Base-by-base conservation (phyloP, 2,888 invertebrate species). In the Aphodius granarius region DNA sequence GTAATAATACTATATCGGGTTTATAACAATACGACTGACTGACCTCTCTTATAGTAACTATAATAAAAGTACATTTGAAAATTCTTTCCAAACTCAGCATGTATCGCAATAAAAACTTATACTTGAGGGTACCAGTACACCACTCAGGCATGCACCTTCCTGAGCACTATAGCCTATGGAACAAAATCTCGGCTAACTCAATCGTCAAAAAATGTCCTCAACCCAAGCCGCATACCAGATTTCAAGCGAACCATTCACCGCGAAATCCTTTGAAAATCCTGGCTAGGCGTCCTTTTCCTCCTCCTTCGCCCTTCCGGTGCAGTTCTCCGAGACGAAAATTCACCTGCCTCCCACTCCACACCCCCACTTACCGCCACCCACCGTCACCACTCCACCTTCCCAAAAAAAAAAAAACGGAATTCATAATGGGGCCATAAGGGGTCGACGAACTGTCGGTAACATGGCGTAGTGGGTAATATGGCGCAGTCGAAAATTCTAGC, bases 371-470 rank as follows among this genome's bases (percentile, higher is more conserved):
- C 43, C 43, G 13, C 43, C 23, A 23, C 43, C 43, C 6, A 6
- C 23, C 23, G 4, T 43, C 43, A 9, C 43, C 43, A 0, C 43
- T 9, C 43, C 43, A 43, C 43, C 43, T 43, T 43, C 43, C 43
- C n/a, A n/a, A n/a, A n/a, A n/a, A n/a, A 15, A 5, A 66, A 66
- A 66, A 66, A 66, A 66, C 19, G 66, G 66, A 66, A 66, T 66
- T 66, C 19, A 21, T 66, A 66, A 66, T 66, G 66, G 66, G 66
- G 66, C 20, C 43, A 43, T 18, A 21, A 1, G 19, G 21, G 66
- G 66, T 66, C 66, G 21, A 19, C 66, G 66, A 66, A 17, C 66
- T 19, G n/a, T n/a, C n/a, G n/a, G n/a, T 13, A 43, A 43, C 43
- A 43, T 43, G 6, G 6, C 13, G 9, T 23, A 43, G 43, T 9